A percentile compares a stretch with the other conserved stretches of the same genome.
Evolutionary conservation across 2,888 invertebrate species (phyloP).

Genomic region (Phrixothrix hirtus): DNA sequence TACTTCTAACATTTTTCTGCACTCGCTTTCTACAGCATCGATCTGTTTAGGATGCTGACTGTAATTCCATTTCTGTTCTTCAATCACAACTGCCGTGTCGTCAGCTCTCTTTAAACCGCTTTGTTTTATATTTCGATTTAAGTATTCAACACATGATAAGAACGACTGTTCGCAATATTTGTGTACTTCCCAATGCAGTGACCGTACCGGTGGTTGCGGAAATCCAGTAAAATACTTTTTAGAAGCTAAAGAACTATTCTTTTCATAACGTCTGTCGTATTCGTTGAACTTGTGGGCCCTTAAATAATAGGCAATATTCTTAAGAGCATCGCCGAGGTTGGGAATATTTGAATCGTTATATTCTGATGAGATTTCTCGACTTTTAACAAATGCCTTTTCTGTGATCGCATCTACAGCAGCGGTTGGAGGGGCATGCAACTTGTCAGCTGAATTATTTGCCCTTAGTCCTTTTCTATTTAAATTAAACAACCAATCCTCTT

Average conservation of each 20-base stretch:
- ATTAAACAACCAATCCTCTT: too few species aligned
- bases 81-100: slow-evolving; percentile 59
- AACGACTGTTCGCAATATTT: slow-evolving; percentile 61
- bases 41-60: slow-evolving; percentile 52
- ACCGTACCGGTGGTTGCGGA: slow-evolving; percentile 61
- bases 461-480: too few species aligned
- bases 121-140: slow-evolving; percentile 49
- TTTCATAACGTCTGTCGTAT: slow-evolving; percentile 60
- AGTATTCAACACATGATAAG: slow-evolving; percentile 61
- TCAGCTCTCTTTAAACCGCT: slow-evolving; percentile 55
- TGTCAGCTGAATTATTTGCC: too few species aligned
- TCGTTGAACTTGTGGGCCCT: slow-evolving; percentile 68
- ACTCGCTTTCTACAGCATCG: slow-evolving; percentile 57
- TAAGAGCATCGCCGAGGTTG: slow-evolving; percentile 58
- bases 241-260: slow-evolving; percentile 36
- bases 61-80: slow-evolving; percentile 56
- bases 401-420: too few species aligned
- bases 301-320: slow-evolving; percentile 65
- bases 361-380: too few species aligned
- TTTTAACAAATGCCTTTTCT: too few species aligned
- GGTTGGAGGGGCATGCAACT: too few species aligned
- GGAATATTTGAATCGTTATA: slow-evolving; percentile 32
- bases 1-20: slow-evolving; percentile 54
- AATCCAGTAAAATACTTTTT: slow-evolving; percentile 55
- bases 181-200: slow-evolving; percentile 66